These are phyloP conservation scores for Phyllotreta striolata DNA, from an alignment of 2,888 invertebrate species.

Conservation along the genomic window DNA sequence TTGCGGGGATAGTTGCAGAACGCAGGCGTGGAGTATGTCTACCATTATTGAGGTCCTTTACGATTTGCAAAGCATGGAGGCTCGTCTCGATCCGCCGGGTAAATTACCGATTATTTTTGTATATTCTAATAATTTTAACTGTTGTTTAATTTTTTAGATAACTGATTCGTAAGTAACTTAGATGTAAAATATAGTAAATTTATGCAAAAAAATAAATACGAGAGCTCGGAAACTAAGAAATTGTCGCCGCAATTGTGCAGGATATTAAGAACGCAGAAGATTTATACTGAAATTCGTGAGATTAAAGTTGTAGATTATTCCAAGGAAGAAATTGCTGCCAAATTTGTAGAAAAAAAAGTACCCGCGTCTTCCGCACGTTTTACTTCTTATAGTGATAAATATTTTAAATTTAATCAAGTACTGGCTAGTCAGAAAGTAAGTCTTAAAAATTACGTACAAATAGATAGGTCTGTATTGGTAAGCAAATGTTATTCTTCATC, in stretches of 20 bases:
- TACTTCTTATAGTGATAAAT: constrained; percentile 51
- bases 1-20: constrained; percentile 88
- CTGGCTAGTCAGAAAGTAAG: constrained; percentile 41
- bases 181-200: constrained; percentile 40
- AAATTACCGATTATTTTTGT: not conserved
- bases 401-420: constrained; percentile 50
- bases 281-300: constrained; percentile 42
- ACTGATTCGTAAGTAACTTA: constrained; percentile 59
- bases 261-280: constrained; percentile 44
- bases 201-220: constrained; percentile 33
- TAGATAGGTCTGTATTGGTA: constrained; percentile 41
- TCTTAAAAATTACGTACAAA: constrained; percentile 43
- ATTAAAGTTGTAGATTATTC: constrained; percentile 35
- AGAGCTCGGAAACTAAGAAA: constrained; percentile 28
- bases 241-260: constrained; percentile 40
- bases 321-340: not conserved
- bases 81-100: constrained; percentile 33
- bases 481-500: constrained; percentile 22
- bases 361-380: constrained; percentile 14
- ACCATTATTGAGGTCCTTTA: constrained; percentile 80
- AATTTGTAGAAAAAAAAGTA: not conserved
- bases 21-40: constrained; percentile 97
- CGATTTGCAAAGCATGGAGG: constrained; percentile 65
- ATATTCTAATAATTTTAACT: not conserved
- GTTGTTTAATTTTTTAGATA: constrained; percentile 39